Base-by-base conservation (phyloP, 2,888 invertebrate species). In the Zaprionus obscuricornis region DNA sequence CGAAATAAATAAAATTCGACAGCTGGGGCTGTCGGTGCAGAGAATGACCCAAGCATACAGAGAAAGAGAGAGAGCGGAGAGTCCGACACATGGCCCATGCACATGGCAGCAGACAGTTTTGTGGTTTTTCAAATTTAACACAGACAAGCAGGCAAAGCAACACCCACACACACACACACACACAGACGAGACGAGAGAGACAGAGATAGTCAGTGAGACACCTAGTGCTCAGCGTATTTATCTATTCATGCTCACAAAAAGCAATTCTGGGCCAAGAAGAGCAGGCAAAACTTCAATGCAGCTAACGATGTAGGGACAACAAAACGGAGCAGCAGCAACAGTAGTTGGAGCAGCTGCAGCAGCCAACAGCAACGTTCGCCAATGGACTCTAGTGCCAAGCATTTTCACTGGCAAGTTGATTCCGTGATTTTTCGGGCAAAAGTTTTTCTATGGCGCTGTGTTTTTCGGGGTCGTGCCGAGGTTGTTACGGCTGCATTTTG, bases 1-100 rank as follows among this genome's bases (percentile, higher is more conserved):
- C 85, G 85, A 82, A 82, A 81, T 81, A 81, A 81, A 81, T 81
- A 81, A 85, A 81, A 70, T 85, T 81, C 81, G 81, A 81, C 81
- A 81, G 79, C 64, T 72, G 64, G 57, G 72, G 33, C 56, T 64
- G 18, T 22, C 46, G 11, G 10, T 26, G 56, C 33, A 54, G 40
- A 66, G 66, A 78, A 62, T 71, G 64, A 47, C 49, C 54, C 56
- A 46, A 52, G 45, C 34, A 36, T n/a, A 2, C 13, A 11, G 27
- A 50, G 54, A 57, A 47, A 64, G 45, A 72, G 51, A 54, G 14
- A 18, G 10, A n/a, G n/a, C n/a, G 4, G 39, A 13, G 1, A 7
- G 13, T 16, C 4, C 16, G 18, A 26, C 1, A 13, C n/a, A 40
- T n/a, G n/a, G 42, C 36, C 33, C 60, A 36, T 33, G 64, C 52